Base-by-base conservation (phyloP, 1,140 invertebrate species). In the Drosophila asahinai region DNA sequence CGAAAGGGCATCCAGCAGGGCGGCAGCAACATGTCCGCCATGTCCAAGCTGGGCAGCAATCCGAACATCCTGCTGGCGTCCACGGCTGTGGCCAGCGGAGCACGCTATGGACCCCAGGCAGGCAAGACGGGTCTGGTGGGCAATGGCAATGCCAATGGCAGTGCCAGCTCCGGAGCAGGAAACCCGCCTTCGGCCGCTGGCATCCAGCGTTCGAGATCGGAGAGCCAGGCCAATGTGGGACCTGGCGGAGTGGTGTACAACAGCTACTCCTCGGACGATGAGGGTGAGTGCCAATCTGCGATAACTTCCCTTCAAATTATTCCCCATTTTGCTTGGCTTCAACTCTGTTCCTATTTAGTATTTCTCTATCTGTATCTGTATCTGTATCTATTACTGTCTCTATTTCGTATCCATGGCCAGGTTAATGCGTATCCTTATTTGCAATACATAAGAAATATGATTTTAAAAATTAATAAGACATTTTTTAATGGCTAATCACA, bases 261-360 rank as follows among this genome's bases (percentile, higher is more conserved):
- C 94, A 97, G 96, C 91, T 97, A 97, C 92, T 97, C 96, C 87
- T 97, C 96, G 71, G 96, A 97, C 91, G 96, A 97, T 93, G 96
- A 97, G 96, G 96, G 97, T 97, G 95, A 94, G 78, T 87, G 42
- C 45, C 27, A 17, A 14, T n/a, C 22, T n/a, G 38, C 36, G 25
- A 57, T 58, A 25, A 38, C 43, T 55, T 60, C 62, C 62, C 17
- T 4, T 45, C 30, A 51, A 45, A 19, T 40, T 63, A 70, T 36
- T 57, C 68, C 58, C 63, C 66, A 75, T 83, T 80, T 80, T 90
- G 81, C 82, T 90, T 86, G 81, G 81, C 86, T 87, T 91, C 49
- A 78, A 80, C 59, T 82, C 49, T 90, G 38, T 76, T 63, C 67
- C 59, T 79, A 48, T 43, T 43, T 45, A 64, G 61, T 52, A 57